phyloP scores from a whole-genome alignment of 2,888 invertebrate genomes.

The Caenorhabditis zanzibari region DNA sequence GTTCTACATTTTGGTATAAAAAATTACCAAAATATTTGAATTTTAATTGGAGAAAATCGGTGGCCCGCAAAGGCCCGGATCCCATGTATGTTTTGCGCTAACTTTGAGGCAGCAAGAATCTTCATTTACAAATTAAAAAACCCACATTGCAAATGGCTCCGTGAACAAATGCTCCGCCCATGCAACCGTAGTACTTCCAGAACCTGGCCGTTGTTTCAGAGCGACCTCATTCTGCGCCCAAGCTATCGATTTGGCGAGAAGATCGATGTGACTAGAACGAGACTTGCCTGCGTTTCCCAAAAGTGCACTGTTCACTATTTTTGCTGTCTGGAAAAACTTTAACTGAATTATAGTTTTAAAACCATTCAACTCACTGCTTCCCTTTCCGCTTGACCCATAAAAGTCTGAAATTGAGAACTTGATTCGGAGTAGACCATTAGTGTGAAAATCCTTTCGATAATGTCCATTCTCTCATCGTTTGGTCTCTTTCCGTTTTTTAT shows the following conservation, averaged over 20 bases:
- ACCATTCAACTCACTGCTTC: slow-evolving; percentile 33
- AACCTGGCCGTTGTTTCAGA: background rate
- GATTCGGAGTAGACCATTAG: slow-evolving; percentile 43
- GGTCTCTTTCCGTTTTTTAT: slow-evolving; percentile 26
- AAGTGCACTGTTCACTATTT: slow-evolving; percentile 53
- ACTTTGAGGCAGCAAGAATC: no score
- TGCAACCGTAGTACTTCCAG: background rate
- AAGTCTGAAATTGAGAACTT: background rate
- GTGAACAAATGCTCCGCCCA: slow-evolving; percentile 25
- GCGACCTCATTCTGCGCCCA: slow-evolving; percentile 1
- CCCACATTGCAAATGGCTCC: background rate
- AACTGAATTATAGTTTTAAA: no score
- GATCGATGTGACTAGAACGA: slow-evolving; percentile 40
- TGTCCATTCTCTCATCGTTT: slow-evolving; percentile 35
- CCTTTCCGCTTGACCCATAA: no score
- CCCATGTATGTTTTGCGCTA: no score
- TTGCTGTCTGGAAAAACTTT: slow-evolving; percentile 53
- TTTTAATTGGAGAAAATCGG: no score
- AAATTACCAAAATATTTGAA: no score
- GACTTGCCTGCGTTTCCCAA: slow-evolving; percentile 21
- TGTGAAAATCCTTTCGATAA: slow-evolving; percentile 53
- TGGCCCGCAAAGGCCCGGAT: no score
- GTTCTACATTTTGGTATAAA: background rate
- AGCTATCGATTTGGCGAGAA: slow-evolving; percentile 46
- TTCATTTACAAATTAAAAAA: background rate